Evolutionary conservation across 2,113 vertebrate species (phyloP).

Genomic region (Vombatus ursinus): DNA sequence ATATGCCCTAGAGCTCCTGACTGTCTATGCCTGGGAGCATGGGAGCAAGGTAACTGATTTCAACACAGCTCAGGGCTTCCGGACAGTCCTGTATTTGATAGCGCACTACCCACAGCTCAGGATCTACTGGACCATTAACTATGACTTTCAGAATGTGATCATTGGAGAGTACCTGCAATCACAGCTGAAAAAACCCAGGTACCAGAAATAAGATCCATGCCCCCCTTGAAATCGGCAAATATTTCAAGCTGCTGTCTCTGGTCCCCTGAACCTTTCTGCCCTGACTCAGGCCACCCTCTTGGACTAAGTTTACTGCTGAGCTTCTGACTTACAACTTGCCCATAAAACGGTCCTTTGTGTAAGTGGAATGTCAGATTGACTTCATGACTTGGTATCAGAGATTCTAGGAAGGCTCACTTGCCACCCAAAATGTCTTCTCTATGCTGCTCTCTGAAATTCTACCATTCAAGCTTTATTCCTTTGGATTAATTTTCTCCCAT

Average conservation of each 20-base stretch:
- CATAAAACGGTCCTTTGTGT: no score
- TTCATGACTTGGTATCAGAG: no score
- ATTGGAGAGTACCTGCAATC: accelerated
- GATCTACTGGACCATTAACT: conserved; percentile 56
- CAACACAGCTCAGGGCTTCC: conserved; percentile 48
- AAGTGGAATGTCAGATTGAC: no score
- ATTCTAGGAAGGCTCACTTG: no score
- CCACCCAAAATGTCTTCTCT: no score
- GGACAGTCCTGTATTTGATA: conserved; percentile 49
- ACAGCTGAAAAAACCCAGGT: conserved; percentile 54
- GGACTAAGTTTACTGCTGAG: no score
- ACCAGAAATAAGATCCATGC: background rate
- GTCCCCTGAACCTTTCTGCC: background rate
- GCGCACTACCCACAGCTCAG: background rate
- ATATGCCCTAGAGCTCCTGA: conserved; percentile 71
- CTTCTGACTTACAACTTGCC: no score
- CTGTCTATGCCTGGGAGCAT: conserved; percentile 59
- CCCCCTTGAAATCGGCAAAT: background rate
- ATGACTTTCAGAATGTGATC: background rate
- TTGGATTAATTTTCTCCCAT: no score
- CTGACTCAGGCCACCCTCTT: background rate
- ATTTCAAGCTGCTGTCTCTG: background rate
- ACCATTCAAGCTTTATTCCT: no score
- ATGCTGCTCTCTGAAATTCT: no score
- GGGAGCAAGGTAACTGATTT: accelerated